Evolutionary conservation across 2,797 vertebrate species (phyloP).

Genomic region (Rhynchotus rufescens): DNA sequence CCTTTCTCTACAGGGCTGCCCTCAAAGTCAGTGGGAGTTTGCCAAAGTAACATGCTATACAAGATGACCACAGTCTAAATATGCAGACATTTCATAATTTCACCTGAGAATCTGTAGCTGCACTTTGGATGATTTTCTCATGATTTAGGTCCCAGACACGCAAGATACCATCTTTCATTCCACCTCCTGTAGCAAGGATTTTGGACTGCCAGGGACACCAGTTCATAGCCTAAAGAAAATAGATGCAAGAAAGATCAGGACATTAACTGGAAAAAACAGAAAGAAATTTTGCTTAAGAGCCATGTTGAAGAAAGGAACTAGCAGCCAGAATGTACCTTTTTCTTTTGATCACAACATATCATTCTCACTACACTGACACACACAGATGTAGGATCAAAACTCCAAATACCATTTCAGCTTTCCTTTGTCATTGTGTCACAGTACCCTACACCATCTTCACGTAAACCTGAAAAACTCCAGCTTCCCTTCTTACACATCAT

Average conservation of each 20-base stretch:
- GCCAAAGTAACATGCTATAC: background rate
- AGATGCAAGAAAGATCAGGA: background rate
- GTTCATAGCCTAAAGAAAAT: conserved; percentile 76
- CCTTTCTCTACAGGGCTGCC: background rate
- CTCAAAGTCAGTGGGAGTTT: background rate
- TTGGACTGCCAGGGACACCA: conserved; percentile 86
- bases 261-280: background rate
- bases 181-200: conserved; percentile 81
- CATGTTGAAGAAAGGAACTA: background rate
- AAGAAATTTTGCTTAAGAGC: background rate
- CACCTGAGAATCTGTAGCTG: conserved; percentile 85
- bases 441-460: background rate
- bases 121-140: conserved; percentile 75
- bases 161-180: conserved; percentile 83
- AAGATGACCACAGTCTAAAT: background rate
- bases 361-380: background rate
- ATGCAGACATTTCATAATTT: conserved; percentile 31
- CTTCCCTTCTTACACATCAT: background rate
- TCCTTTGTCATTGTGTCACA: background rate
- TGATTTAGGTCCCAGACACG: conserved; percentile 80
- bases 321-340: background rate
- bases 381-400: background rate
- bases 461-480: background rate
- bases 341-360: background rate
- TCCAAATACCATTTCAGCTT: background rate